Evolutionary conservation across 2,113 vertebrate species (phyloP), one percentile per base, ranked within the genome.

Genomic region (Lanius collurio): DNA sequence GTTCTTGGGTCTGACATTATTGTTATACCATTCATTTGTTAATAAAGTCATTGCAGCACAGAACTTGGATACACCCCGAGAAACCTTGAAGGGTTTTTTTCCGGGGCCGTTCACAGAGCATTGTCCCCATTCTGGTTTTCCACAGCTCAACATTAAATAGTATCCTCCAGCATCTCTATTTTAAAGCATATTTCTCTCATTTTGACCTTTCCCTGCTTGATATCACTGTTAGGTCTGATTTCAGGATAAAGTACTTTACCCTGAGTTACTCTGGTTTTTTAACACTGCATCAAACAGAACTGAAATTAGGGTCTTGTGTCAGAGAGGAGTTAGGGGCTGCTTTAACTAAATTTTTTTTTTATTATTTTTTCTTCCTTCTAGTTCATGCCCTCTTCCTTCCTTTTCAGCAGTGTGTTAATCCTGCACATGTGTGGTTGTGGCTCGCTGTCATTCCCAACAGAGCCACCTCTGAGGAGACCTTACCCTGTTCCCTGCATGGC

Each of bases 301-400:
- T 41, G 9, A n/a, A 37, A 74, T 57, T 16, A 41, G 7, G 2
- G 28, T 81, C 2, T 44, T 74, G 41, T 70, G 17, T 28, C 49
- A 20, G 13, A 15, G 22, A 46, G 39, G 7, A 50, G 12, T 67
- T 81, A 14, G 42, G 27, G 18, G 16, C 5, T 63, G 19, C 10
- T 68, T 78, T 53, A 13, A 55, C 57, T 83, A 17, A 8, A 37
- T 64, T 74, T 24, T 24, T 24, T 1, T 31, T 56, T 44, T 44
- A 20, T n/a, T n/a, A n/a, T 44, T 56, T 22, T 2, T 0, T 28
- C 4, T 7, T 21, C 11, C 3, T 23, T 18, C 18, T 56, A 3
- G 69, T 83, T 50, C 6, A 2, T 87, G 10, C 4, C 16, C 8
- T 23, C 22, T 53, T 80, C 23, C 18, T 71, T 55, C 27, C 19